phyloP scores from a whole-genome alignment of 1,140 invertebrate genomes.

The Aphidius ervi region DNA sequence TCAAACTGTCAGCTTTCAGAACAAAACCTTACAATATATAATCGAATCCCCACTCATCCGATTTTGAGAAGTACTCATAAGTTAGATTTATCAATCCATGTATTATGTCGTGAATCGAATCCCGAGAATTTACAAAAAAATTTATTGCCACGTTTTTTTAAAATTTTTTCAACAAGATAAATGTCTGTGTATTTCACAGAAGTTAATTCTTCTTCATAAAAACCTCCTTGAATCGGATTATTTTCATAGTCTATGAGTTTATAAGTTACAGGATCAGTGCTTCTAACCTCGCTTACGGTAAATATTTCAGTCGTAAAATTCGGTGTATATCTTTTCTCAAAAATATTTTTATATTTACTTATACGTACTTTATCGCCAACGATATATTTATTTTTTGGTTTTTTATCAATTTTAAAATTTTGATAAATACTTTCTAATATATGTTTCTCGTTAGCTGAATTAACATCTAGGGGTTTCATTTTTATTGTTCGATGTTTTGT shows the following conservation, averaged over 20 bases:
- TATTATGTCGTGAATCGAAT: too few relatives aligned
- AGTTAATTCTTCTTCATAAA: not conserved
- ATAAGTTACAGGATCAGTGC: not conserved
- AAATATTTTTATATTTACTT: constrained; percentile 8
- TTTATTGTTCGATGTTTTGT: not conserved
- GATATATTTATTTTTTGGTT: not conserved
- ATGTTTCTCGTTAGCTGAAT: constrained; percentile 4
- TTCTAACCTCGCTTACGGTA: not conserved
- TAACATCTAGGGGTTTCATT: constrained; percentile 8
- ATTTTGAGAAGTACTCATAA: too few relatives aligned
- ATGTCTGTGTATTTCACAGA: not conserved
- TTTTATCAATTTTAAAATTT: not conserved
- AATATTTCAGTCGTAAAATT: constrained; percentile 9
- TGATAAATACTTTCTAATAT: not conserved
- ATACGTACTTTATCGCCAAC: constrained; percentile 9
- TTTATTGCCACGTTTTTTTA: too few relatives aligned
- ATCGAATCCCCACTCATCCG: too few relatives aligned
- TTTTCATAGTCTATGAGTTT: not conserved
- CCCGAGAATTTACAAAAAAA: too few relatives aligned
- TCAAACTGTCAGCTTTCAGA: too few relatives aligned
- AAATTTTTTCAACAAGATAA: not conserved
- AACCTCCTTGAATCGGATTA: not conserved
- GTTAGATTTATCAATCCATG: too few relatives aligned
- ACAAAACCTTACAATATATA: too few relatives aligned
- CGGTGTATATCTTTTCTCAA: constrained; percentile 4